phyloP scores from a whole-genome alignment of 2,888 invertebrate species.

The Balanococcus diminutus region DNA sequence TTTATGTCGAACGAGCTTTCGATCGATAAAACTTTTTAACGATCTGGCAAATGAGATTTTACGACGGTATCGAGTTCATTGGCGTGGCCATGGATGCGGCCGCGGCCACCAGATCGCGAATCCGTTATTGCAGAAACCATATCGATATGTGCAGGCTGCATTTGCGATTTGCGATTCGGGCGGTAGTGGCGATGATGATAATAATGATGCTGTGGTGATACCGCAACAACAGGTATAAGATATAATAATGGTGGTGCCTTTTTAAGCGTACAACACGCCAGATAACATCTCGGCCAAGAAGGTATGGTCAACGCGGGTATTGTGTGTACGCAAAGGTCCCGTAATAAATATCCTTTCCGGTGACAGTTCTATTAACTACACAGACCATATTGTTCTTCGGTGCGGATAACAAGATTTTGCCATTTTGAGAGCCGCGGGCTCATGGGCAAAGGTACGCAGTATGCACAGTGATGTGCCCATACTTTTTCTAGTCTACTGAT shows the following conservation, averaged over 20 bases:
- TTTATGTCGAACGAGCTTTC: neutral
- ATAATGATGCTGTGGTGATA: neutral
- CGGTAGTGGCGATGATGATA: neutral
- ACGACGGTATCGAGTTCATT: conserved; percentile 19
- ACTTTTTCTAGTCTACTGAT: neutral
- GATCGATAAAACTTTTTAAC: conserved; percentile 31
- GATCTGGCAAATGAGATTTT: neutral
- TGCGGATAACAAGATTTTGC: neutral
- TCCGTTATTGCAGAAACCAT: neutral
- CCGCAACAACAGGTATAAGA: neutral
- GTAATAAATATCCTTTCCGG: conserved; percentile 50
- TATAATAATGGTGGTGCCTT: neutral
- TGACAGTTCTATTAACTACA: conserved; percentile 52
- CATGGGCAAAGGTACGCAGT: neutral
- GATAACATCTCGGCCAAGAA: neutral
- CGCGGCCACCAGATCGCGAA: neutral
- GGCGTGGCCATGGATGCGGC: neutral
- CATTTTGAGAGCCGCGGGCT: neutral
- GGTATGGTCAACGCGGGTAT: neutral
- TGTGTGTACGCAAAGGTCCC: conserved; percentile 37
- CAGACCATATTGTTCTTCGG: conserved; percentile 23
- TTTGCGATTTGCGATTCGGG: neutral
- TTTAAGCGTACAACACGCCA: neutral
- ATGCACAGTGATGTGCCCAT: neutral
- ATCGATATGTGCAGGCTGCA: neutral